A percentile compares a stretch with the other conserved stretches of the same genome.
These are phyloP conservation scores for Chironomus tentans DNA, from an alignment of 2,888 invertebrate genomes.

Conservation along the genomic window DNA sequence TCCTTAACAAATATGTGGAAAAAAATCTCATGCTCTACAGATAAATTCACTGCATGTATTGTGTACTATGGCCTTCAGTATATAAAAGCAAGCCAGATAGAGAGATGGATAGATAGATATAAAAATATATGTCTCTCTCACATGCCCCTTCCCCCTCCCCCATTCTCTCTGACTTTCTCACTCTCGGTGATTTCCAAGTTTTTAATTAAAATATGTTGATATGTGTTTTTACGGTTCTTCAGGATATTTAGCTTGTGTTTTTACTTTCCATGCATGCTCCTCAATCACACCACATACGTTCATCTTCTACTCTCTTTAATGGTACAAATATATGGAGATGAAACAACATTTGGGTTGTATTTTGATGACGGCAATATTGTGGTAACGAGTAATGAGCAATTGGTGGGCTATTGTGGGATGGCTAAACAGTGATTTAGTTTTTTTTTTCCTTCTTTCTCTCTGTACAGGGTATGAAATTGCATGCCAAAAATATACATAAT, in stretches of 20 bases:
- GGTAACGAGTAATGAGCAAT: slow-evolving; percentile 15
- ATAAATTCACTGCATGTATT: not conserved
- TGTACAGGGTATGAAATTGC: not conserved
- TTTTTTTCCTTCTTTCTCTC: not conserved
- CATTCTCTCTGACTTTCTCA: not conserved
- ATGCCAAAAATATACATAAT: not conserved
- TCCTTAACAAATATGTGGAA: not conserved
- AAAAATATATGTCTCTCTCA: not conserved
- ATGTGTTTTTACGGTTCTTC: slow-evolving; percentile 25
- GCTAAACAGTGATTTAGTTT: not conserved
- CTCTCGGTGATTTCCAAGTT: slow-evolving; percentile 16
- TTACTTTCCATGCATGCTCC: not conserved
- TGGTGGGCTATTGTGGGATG: slow-evolving; percentile 7
- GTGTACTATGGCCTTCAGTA: not conserved
- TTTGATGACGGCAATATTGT: slow-evolving; percentile 6
- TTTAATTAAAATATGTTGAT: slow-evolving; percentile 26
- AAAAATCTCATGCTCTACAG: not conserved
- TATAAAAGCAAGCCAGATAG: not conserved
- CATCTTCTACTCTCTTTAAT: no score
- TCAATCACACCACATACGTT: not conserved
- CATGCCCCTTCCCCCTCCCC: not conserved
- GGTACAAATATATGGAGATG: no score
- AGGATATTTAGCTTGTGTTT: slow-evolving; percentile 19
- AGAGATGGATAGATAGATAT: not conserved
- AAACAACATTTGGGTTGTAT: not conserved